Evolutionary conservation across 23 tunicate species (phyloP).

Genomic region (Trididemnum miniatum): DNA sequence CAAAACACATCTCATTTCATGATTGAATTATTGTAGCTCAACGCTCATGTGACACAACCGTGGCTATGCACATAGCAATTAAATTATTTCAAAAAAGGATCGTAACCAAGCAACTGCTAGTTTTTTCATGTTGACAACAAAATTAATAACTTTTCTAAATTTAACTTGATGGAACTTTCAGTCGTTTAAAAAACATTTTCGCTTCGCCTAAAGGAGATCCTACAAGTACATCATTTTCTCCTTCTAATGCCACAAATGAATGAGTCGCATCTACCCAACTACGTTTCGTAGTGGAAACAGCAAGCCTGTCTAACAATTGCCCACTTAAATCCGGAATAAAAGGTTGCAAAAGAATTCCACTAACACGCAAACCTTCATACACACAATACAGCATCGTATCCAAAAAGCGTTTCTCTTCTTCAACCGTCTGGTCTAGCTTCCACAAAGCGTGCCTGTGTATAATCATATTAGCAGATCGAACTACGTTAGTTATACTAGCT

Average conservation of each 20-base stretch:
- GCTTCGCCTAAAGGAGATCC: slow-evolving; percentile 17
- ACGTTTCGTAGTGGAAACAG: slow-evolving; percentile 27
- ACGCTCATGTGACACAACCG: too few species aligned
- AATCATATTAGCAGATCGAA: slow-evolving; percentile 52
- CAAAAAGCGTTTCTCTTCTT: slow-evolving; percentile 15
- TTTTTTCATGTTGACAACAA: not conserved
- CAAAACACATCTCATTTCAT: too few species aligned
- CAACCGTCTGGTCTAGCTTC: slow-evolving; percentile 29
- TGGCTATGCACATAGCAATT: too few species aligned
- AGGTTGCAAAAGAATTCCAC: slow-evolving; percentile 78
- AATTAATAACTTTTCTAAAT: not conserved
- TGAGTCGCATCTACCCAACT: slow-evolving; percentile 38
- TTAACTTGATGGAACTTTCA: slow-evolving; percentile 27
- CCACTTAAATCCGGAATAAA: slow-evolving; percentile 47
- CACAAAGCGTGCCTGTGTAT: slow-evolving; percentile 54
- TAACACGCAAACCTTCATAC: slow-evolving; percentile 81
- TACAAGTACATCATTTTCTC: not conserved
- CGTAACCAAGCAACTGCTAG: too few species aligned
- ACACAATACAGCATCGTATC: slow-evolving; percentile 56
- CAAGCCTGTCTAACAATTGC: slow-evolving; percentile 27
- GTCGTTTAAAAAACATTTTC: slow-evolving; percentile 24
- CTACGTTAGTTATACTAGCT: slow-evolving; percentile 37
- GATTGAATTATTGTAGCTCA: too few species aligned
- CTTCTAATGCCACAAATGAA: slow-evolving; percentile 40
- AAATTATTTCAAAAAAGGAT: not conserved